Evolutionary conservation across 2,888 invertebrate genomes (phyloP).

Genomic region (Diaprepes abbreviatus): DNA sequence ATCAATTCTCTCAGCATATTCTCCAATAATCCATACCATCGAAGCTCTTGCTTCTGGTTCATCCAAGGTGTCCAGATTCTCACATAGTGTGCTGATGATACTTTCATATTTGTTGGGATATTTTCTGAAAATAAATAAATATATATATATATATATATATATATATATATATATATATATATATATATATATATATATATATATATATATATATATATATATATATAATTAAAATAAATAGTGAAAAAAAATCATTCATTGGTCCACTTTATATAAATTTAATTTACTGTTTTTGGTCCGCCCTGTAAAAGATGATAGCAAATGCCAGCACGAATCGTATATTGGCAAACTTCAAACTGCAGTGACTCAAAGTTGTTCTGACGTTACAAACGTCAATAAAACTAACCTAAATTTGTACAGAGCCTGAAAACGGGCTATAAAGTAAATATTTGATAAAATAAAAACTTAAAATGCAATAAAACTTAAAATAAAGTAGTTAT

Average conservation of each 20-base stretch:
- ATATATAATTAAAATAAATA: no score
- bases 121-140: conserved; percentile 74
- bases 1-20: conserved; percentile 99
- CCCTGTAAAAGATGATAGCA: neutral
- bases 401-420: conserved; percentile 17
- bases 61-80: conserved; percentile 98
- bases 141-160: no score
- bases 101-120: conserved; percentile 99
- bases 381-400: conserved; percentile 17
- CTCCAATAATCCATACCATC: conserved; percentile 97
- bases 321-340: conserved; percentile 5
- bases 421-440: neutral
- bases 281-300: no score
- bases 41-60: conserved; percentile 99
- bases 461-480: conserved; percentile 10
- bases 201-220: no score
- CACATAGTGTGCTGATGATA: conserved; percentile 98
- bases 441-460: conserved; percentile 20
- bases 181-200: no score
- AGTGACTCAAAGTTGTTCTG: neutral
- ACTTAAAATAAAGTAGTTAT: conserved; percentile 4
- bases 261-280: neutral
- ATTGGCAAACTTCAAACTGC: conserved; percentile 31
- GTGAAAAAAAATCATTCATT: conserved; percentile 12
- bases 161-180: no score